Percentiles rank a stretch among this genome's conserved stretches.
Conservation (phyloP, 2,797 vertebrate species). For the Falco peregrinus region DNA sequence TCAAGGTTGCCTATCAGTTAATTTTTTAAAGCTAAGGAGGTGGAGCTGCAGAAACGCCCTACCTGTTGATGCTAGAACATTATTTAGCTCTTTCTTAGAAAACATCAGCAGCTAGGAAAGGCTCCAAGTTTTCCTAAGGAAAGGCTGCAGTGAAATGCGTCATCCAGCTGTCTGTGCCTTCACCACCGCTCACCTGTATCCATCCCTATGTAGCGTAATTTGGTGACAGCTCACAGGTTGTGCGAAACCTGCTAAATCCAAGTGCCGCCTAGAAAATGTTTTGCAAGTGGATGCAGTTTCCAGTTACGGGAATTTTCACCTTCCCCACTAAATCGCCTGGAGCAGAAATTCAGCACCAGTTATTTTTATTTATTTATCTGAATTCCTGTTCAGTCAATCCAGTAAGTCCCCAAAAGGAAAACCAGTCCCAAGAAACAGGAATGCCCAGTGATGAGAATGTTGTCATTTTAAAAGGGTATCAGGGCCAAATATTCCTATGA, state of each 20-base stretch:
- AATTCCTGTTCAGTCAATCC: background rate
- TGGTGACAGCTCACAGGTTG: rapidly evolving
- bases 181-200: background rate
- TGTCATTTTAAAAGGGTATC: background rate
- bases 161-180: background rate
- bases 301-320: background rate
- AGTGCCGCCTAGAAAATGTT: background rate
- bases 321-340: background rate
- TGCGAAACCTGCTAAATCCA: background rate
- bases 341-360: background rate
- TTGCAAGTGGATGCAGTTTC: background rate
- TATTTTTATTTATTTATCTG: background rate
- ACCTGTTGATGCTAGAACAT: background rate
- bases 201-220: background rate
- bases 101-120: background rate
- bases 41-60: slow-evolving; percentile 1
- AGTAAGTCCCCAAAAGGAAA: background rate
- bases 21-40: background rate
- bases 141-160: background rate
- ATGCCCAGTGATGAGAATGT: rapidly evolving
- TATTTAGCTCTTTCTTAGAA: slow-evolving; percentile 1
- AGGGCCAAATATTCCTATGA: background rate
- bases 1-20: background rate
- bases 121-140: slow-evolving; percentile 15
- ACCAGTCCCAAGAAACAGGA: background rate